A percentile compares a stretch with the other conserved stretches of the same genome.
These are phyloP conservation scores for Hirudo medicinalis DNA, from an alignment of 1,140 invertebrate genomes.

Conservation along the genomic window DNA sequence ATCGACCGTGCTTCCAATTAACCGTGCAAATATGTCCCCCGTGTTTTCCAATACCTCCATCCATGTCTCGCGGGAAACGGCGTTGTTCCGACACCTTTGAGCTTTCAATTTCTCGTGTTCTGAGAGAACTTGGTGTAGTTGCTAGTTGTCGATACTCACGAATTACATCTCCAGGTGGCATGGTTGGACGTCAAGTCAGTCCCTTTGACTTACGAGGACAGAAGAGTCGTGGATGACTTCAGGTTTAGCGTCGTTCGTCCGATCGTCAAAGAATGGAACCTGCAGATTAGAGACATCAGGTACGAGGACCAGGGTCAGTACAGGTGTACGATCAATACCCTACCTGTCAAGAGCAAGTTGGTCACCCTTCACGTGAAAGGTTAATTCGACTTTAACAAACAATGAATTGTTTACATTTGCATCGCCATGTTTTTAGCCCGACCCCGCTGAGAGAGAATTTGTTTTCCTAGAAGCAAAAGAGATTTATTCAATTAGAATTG, in stretches of 20 bases:
- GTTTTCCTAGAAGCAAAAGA: too few relatives aligned
- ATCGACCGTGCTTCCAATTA: too few relatives aligned
- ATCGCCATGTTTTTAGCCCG: neutral
- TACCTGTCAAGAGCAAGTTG: slow-evolving; percentile 35
- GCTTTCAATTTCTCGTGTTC: too few relatives aligned
- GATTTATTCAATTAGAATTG: too few relatives aligned
- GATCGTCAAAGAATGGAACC: neutral
- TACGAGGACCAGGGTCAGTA: slow-evolving; percentile 31
- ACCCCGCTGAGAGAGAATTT: too few relatives aligned
- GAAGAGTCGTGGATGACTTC: neutral
- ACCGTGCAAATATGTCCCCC: too few relatives aligned
- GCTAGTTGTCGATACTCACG: too few relatives aligned
- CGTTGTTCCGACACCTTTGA: too few relatives aligned
- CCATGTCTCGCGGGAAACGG: too few relatives aligned
- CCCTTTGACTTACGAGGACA: slow-evolving; percentile 14
- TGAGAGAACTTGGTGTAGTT: too few relatives aligned
- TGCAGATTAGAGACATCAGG: slow-evolving; percentile 31
- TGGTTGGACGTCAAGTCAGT: slow-evolving; percentile 12
- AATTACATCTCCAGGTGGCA: too few relatives aligned
- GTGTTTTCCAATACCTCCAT: too few relatives aligned
- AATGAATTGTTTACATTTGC: neutral
- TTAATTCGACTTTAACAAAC: slow-evolving; percentile 20
- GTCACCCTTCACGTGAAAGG: slow-evolving; percentile 36
- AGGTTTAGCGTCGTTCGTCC: slow-evolving; percentile 6
- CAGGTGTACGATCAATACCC: slow-evolving; percentile 35